Conservation (phyloP, 2,113 vertebrate species). For the Taxidea taxus region DNA sequence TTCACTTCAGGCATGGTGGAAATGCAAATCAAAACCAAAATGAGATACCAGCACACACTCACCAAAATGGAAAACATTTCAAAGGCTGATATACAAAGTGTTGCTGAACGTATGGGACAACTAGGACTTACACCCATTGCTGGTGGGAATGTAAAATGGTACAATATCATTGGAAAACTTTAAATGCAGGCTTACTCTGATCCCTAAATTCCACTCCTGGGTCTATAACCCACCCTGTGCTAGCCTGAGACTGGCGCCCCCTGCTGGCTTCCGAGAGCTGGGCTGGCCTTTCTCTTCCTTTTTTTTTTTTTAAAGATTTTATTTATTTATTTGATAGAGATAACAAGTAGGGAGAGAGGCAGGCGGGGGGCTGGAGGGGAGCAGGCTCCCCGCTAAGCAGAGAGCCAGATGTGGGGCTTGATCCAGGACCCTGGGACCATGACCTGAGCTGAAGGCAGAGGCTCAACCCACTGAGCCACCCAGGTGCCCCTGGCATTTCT, state of each 20-base stretch:
- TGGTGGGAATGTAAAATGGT: not conserved
- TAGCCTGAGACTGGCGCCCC: not conserved
- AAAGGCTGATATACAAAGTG: not conserved
- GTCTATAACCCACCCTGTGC: not conserved
- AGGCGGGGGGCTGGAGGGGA: too few relatives aligned
- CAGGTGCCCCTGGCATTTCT: not conserved
- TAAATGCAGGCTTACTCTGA: conserved; percentile 2
- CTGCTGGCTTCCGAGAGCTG: not conserved
- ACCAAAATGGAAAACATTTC: not conserved
- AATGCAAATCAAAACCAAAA: conserved; percentile 20
- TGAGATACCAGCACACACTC: not conserved
- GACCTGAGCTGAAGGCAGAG: too few relatives aligned
- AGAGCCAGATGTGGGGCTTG: too few relatives aligned
- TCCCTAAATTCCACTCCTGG: not conserved
- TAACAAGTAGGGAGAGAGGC: too few relatives aligned
- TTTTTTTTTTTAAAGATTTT: too few relatives aligned
- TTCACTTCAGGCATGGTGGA: not conserved
- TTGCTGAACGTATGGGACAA: not conserved
- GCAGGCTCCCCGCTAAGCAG: too few relatives aligned
- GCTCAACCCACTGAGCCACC: too few relatives aligned
- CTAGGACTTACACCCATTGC: not conserved
- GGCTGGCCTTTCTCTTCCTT: not conserved
- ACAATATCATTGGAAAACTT: conserved; percentile 8
- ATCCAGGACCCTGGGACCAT: too few relatives aligned
- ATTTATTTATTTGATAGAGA: too few relatives aligned